Percentiles rank a stretch among this genome's conserved stretches.
Evolutionary conservation across 2,888 invertebrate genomes (phyloP).

Genomic region (Copidosoma aretas): DNA sequence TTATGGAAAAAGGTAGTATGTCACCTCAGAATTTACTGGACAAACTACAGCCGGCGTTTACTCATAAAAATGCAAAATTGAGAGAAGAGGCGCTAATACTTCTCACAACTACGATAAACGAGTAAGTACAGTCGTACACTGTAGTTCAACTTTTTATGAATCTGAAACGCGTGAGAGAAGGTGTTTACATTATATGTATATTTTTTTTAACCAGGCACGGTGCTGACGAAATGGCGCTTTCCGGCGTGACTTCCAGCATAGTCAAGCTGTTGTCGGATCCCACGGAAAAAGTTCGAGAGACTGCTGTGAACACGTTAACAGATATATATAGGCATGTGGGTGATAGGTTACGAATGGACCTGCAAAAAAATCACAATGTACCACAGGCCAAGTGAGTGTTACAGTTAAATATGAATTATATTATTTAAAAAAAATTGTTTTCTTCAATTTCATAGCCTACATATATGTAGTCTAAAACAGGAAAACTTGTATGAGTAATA

Average conservation of each 20-base stretch:
- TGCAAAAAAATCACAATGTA: constrained; percentile 80
- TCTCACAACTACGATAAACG: constrained; percentile 81
- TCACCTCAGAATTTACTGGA: constrained; percentile 76
- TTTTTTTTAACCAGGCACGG: constrained; percentile 72
- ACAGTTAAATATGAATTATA: no score
- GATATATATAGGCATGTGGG: constrained; percentile 94
- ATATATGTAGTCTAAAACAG: no score
- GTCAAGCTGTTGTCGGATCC: constrained; percentile 87
- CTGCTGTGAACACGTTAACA: constrained; percentile 83
- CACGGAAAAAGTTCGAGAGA: constrained; percentile 84
- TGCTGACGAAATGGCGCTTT: constrained; percentile 80
- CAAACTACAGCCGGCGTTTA: constrained; percentile 73
- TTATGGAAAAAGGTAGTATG: constrained; percentile 76
- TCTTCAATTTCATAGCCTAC: no score
- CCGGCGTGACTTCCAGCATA: constrained; percentile 82
- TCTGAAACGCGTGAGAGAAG: no score
- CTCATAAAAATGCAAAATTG: constrained; percentile 92
- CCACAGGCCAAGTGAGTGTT: constrained; percentile 71
- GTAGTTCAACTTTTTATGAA: constrained; percentile 3
- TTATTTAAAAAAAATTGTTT: no score
- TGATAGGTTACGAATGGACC: constrained; percentile 82
- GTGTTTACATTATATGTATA: constrained; percentile 5
- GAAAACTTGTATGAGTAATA: no score
- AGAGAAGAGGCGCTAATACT: constrained; percentile 86
- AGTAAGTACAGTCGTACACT: constrained; percentile 67